Evolutionary conservation across 2,888 invertebrate species (phyloP).

Genomic region (Zootermopsis nevadensis): DNA sequence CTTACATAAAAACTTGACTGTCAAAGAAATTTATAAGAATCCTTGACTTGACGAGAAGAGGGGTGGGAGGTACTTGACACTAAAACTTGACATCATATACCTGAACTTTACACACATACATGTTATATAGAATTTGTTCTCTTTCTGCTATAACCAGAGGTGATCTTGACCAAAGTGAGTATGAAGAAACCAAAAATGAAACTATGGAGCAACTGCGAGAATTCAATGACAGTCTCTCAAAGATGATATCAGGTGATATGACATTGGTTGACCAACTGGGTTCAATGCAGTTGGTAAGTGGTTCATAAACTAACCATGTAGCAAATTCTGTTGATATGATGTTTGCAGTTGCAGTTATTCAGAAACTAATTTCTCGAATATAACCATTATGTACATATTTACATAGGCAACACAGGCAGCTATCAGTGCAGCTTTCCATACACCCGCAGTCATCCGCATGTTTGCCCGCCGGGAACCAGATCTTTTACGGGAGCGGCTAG

Average conservation of each 20-base stretch:
- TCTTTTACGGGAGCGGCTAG: slow-evolving; percentile 70
- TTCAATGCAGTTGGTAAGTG: slow-evolving; percentile 72
- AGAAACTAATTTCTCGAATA: too few species aligned
- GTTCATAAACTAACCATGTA: too few species aligned
- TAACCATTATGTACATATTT: too few species aligned
- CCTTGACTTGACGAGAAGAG: too few species aligned
- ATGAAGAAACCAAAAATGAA: slow-evolving; percentile 75
- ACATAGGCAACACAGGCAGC: slow-evolving; percentile 79
- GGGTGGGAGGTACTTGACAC: too few species aligned
- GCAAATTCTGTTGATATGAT: too few species aligned
- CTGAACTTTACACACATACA: too few species aligned
- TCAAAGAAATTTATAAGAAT: too few species aligned
- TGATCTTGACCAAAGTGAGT: slow-evolving; percentile 73
- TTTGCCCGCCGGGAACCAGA: slow-evolving; percentile 78
- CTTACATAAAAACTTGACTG: too few species aligned
- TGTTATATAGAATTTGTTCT: too few species aligned
- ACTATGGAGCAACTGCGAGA: slow-evolving; percentile 78
- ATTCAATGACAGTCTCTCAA: slow-evolving; percentile 72
- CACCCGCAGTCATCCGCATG: slow-evolving; percentile 78
- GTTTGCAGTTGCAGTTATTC: too few species aligned
- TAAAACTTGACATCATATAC: too few species aligned
- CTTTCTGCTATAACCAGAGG: slow-evolving; percentile 62
- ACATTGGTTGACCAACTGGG: slow-evolving; percentile 74
- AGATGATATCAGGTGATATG: slow-evolving; percentile 75
- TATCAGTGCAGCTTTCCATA: slow-evolving; percentile 78